Percentiles rank a stretch among this genome's conserved stretches.
Evolutionary conservation across 2,888 invertebrate genomes (phyloP).

Genomic region (Minunthozetes semirufus): DNA sequence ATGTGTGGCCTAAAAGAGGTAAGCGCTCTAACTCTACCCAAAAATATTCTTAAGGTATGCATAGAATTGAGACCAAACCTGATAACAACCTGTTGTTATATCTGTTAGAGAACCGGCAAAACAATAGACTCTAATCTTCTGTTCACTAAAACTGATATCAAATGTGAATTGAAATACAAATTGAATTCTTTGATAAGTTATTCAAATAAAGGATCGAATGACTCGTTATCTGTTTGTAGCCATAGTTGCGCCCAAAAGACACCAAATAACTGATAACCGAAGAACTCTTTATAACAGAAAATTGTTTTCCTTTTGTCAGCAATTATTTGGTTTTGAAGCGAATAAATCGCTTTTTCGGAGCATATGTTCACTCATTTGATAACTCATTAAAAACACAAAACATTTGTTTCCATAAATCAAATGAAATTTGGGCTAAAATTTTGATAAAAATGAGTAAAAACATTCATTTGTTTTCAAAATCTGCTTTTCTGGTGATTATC

Average conservation of each 20-base stretch:
- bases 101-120: too few relatives aligned
- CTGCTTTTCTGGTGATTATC: not conserved
- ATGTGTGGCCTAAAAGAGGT: too few relatives aligned
- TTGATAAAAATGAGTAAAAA: not conserved
- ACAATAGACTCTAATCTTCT: too few relatives aligned
- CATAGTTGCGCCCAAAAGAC: not conserved
- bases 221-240: not conserved
- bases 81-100: too few relatives aligned
- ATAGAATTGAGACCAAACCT: too few relatives aligned
- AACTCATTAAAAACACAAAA: not conserved
- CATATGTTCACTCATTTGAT: too few relatives aligned
- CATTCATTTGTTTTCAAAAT: not conserved
- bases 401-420: constrained; percentile 7
- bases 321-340: not conserved
- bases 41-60: too few relatives aligned
- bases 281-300: not conserved
- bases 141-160: too few relatives aligned
- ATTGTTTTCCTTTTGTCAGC: not conserved
- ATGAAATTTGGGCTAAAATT: not conserved
- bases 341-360: too few relatives aligned
- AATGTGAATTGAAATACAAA: too few relatives aligned
- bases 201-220: not conserved
- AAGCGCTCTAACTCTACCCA: too few relatives aligned
- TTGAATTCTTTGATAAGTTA: not conserved
- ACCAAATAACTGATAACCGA: not conserved